Conservation (phyloP, 2,888 invertebrate species). For the Ichneumoninae sp. region DNA sequence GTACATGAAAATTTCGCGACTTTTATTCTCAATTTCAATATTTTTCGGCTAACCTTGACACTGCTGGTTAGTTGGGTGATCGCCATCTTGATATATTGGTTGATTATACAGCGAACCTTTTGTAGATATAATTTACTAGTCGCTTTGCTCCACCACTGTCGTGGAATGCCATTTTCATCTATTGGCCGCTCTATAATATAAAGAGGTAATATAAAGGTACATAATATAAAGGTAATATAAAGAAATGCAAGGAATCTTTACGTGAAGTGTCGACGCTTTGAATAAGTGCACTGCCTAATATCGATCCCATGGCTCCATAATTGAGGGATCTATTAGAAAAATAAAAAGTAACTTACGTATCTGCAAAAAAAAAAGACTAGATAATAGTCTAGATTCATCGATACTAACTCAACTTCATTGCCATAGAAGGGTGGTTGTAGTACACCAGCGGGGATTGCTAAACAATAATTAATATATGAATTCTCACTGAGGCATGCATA, state of each 20-base stretch:
- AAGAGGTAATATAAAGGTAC: no score
- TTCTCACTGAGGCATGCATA: neutral
- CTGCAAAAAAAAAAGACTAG: neutral
- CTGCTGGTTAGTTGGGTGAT: slow-evolving; percentile 88
- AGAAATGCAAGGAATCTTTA: slow-evolving; percentile 86
- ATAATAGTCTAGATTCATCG: neutral
- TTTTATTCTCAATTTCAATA: neutral
- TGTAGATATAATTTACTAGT: slow-evolving; percentile 89
- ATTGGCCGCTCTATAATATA: no score
- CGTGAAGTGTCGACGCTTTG: slow-evolving; percentile 91
- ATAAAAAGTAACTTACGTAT: slow-evolving; percentile 6
- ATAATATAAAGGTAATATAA: no score
- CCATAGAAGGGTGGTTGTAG: slow-evolving; percentile 86
- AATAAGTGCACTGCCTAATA: slow-evolving; percentile 94
- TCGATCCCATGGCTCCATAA: slow-evolving; percentile 92
- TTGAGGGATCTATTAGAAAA: slow-evolving; percentile 87
- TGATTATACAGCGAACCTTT: slow-evolving; percentile 90
- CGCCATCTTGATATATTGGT: slow-evolving; percentile 89
- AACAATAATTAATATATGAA: neutral
- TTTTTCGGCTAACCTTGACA: slow-evolving; percentile 85
- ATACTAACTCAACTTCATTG: slow-evolving; percentile 89
- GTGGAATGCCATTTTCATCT: no score
- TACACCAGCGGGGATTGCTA: slow-evolving; percentile 86
- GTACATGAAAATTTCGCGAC: neutral
- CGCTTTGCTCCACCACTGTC: slow-evolving; percentile 86